Evolutionary conservation across 2,888 invertebrate genomes (phyloP).

Genomic region (Acronicta aceris): DNA sequence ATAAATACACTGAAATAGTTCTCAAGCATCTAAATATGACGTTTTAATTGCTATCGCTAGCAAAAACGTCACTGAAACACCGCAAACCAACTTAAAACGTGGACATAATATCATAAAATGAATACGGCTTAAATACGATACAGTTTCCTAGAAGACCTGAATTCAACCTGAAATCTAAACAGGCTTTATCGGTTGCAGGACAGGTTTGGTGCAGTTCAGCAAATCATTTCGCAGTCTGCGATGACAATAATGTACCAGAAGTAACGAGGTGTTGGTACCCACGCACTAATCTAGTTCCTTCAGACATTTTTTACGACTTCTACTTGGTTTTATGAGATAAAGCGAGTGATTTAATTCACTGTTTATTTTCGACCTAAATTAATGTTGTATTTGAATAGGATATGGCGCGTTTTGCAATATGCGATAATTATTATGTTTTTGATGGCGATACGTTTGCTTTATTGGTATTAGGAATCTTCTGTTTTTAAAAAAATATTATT

Average conservation of each 20-base stretch:
- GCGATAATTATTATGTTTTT: too few relatives aligned
- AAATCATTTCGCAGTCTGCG: constrained; percentile 39
- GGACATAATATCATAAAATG: background rate
- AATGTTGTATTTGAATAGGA: constrained; percentile 5
- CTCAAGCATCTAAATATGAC: too few relatives aligned
- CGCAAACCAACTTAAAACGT: too few relatives aligned
- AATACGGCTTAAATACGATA: background rate
- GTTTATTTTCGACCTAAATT: constrained; percentile 4
- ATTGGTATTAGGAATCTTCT: too few relatives aligned
- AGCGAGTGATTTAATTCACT: constrained; percentile 2
- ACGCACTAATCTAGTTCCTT: constrained; percentile 21
- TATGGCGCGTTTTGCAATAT: background rate
- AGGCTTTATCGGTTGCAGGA: background rate
- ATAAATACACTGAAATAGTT: too few relatives aligned
- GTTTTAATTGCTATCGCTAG: too few relatives aligned
- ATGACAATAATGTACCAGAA: constrained; percentile 33
- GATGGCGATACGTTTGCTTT: too few relatives aligned
- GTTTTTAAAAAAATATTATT: too few relatives aligned
- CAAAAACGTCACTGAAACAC: too few relatives aligned
- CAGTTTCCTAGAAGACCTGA: background rate
- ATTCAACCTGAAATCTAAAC: background rate
- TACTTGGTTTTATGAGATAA: constrained; percentile 26
- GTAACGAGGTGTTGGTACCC: constrained; percentile 29
- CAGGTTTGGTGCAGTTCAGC: constrained; percentile 4
- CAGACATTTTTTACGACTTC: constrained; percentile 25